Base-by-base conservation (phyloP, 2,888 invertebrate species). In the Xanthia togata region DNA sequence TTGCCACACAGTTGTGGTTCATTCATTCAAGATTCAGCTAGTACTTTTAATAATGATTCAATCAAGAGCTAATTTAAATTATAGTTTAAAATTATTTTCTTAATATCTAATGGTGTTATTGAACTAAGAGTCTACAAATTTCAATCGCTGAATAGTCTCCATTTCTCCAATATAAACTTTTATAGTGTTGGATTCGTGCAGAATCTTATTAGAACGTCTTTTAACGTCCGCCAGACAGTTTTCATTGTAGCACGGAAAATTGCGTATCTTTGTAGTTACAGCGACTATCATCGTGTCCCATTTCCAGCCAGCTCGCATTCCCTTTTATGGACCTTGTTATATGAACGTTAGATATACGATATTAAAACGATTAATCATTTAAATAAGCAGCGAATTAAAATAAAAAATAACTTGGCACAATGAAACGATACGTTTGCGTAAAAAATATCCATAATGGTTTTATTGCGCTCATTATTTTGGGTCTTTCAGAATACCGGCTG, bases 291-390 rank as follows among this genome's bases (percentile, higher is more conserved):
- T 68, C 67, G 76, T 70, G 87, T 57, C 62, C 84, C 57, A 87
- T 69, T 86, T 84, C 73, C 69, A 79, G 70, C 74, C 69, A 77
- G 69, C 76, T 80, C 70, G 76, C 77, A 81, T 81, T 81, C 76
- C 71, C 65, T 70, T 68, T 79, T 84, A 82, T 68, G 74, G 73
- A 44, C 53, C 65, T 60, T 71, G 57, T 68, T 80, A 35, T 38
- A 41, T 5, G 23, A 35, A 64, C 31, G 63, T 50, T 44, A n/a
- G n/a, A n/a, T n/a, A 70, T 44, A 68, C 26, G n/a, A 68, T 67
- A 38, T 59, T 64, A 14, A 23, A 23, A 59, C 31, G 9, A 60
- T 17, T 26, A 14, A 69, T 41, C 11, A n/a, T 35, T 31, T 23
- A 44, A 2, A 4, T 44, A 12, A 17, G 14, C 44, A 53, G 17